Percentiles rank a stretch among this genome's conserved stretches.
phyloP scores from a whole-genome alignment of 2,797 vertebrate genomes.

The Myotis pilosus region DNA sequence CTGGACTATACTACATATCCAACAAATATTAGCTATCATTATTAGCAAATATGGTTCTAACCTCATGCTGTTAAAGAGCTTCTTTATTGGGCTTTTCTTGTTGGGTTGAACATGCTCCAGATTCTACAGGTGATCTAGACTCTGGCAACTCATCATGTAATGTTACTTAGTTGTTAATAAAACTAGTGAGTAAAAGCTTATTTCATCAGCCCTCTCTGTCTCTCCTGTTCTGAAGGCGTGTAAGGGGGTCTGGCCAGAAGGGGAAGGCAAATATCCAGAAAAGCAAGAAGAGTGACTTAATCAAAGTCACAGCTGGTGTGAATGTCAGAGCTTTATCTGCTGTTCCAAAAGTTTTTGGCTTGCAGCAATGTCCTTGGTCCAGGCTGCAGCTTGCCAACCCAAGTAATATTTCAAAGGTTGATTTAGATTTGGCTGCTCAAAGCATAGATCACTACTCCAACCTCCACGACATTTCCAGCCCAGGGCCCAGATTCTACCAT shows the following conservation, averaged over 20 bases:
- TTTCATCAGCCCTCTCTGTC: neutral
- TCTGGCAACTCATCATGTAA: neutral
- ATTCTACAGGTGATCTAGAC: neutral
- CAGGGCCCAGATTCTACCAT: slow-evolving; percentile 33
- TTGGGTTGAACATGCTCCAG: neutral
- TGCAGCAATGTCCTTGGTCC: slow-evolving; percentile 43
- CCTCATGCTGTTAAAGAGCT: neutral
- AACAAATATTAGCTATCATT: neutral
- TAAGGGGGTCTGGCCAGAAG: neutral
- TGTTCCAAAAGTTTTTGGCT: slow-evolving; percentile 57
- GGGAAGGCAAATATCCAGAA: slow-evolving; percentile 38
- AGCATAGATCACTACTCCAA: slow-evolving; percentile 42
- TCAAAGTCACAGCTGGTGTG: slow-evolving; percentile 60
- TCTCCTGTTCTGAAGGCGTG: neutral
- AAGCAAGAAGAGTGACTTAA: slow-evolving; percentile 28
- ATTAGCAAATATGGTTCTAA: neutral
- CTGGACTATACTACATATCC: neutral
- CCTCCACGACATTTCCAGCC: slow-evolving; percentile 44
- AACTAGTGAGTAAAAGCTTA: neutral
- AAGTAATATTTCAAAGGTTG: slow-evolving; percentile 70
- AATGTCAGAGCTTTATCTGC: slow-evolving; percentile 49
- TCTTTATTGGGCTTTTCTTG: neutral
- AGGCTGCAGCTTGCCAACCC: slow-evolving; percentile 52
- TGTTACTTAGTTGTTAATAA: slow-evolving; percentile 19
- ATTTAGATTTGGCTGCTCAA: slow-evolving; percentile 56